A percentile compares a stretch with the other conserved stretches of the same genome.
phyloP scores from a whole-genome alignment of 2,797 vertebrate species.

The Coilia nasus region DNA sequence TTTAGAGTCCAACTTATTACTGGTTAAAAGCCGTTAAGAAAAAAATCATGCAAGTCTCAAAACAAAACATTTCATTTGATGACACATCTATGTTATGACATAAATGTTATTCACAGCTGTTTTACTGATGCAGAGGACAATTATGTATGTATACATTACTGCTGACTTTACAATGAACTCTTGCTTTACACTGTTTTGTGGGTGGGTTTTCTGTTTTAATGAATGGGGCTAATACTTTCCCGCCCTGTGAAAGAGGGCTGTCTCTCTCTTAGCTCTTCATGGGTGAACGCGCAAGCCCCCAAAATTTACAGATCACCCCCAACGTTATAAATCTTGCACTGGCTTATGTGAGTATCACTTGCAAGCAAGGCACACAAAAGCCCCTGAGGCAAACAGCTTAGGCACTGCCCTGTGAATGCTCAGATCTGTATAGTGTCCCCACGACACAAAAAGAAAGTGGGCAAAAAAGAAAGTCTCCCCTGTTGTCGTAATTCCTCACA shows the following conservation, averaged over 20 bases:
- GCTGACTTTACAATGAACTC: background rate
- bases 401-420: conserved; percentile 66
- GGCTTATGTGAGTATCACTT: conserved; percentile 69
- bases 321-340: conserved; percentile 74
- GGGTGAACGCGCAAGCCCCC: conserved; percentile 63
- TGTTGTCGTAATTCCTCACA: conserved; percentile 66
- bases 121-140: background rate
- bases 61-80: background rate
- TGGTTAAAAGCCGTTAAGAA: background rate
- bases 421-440: conserved; percentile 51
- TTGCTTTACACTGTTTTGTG: background rate
- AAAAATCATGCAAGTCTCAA: background rate
- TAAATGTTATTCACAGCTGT: background rate
- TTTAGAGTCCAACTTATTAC: background rate
- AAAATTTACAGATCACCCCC: conserved; percentile 75
- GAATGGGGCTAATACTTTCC: conserved; percentile 40
- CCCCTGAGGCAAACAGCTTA: conserved; percentile 65
- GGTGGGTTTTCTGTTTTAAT: conserved; percentile 34
- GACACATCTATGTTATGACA: no score
- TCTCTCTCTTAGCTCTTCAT: conserved; percentile 50
- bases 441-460: conserved; percentile 42
- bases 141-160: background rate
- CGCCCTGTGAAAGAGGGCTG: conserved; percentile 38
- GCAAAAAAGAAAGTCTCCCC: conserved; percentile 51
- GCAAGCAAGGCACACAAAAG: conserved; percentile 67